Base-by-base conservation (phyloP, 1,140 invertebrate species). In the Mamestra configurata region DNA sequence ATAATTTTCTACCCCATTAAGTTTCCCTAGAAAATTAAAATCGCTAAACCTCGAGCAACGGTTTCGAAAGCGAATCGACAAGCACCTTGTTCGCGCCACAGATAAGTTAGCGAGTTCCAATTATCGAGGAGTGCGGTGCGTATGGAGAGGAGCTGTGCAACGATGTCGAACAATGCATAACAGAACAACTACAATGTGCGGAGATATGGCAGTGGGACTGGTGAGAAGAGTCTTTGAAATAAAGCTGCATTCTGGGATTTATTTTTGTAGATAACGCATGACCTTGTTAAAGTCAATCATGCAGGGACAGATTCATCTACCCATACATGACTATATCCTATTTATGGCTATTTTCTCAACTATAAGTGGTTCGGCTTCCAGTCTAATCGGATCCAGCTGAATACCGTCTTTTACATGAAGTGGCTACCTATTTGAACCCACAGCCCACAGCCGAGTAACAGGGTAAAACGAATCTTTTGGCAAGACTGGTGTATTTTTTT, bases 131-230 rank as follows among this genome's bases (percentile, higher is more conserved):
- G 73, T 76, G 57, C 82, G 76, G 77, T 46, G 71, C 71, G 73
- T 64, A 76, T 49, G 55, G 55, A 76, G 37, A 76, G 73, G 22
- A 43, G 55, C 71, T 2, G 64, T 40, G 64, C 55, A 61, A 22
- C 71, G 81, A 86, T 85, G 84, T 84, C 80, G 83, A 83, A 90
- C 89, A 90, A 88, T 89, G 87, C 86, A 82, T 88, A 90, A 89
- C 88, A 87, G 79, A 72, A 15, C 8, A 24, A 43, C 5, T 18
- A 46, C 71, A 76, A 6, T 20, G 20, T 64, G 13, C 24, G 61
- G 22, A 10, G 3, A 31, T 27, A 27, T 11, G 0, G 3, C 40
- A 49, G 73, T 27, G 61, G n/a, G 40, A 10, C 4, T 8, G 8
- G 11, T 37, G 7, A 4, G 15, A n/a, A 7, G 2, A 27, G 5